Percentiles rank a stretch among this genome's conserved stretches.
Conservation (phyloP, 2,888 invertebrate species). For the Zeuzera pyrina region DNA sequence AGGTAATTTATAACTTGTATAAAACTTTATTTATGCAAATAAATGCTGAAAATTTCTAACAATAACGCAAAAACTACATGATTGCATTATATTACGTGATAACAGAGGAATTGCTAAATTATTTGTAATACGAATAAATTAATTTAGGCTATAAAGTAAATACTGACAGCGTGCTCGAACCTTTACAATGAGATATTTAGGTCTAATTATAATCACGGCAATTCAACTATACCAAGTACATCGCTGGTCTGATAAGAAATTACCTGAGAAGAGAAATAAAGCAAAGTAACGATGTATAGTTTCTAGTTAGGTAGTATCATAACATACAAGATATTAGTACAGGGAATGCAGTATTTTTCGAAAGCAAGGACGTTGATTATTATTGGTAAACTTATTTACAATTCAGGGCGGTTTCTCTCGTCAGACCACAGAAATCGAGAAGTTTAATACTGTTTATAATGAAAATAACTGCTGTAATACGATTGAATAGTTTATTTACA, state of each 20-base stretch:
- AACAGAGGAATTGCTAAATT: conserved; percentile 13
- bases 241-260: neutral
- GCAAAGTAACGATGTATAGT: no score
- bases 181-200: neutral
- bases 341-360: conserved; percentile 25
- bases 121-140: conserved; percentile 13
- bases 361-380: conserved; percentile 36
- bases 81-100: conserved; percentile 6
- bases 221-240: no score
- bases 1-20: no score
- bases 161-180: conserved; percentile 4
- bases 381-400: conserved; percentile 25
- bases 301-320: neutral
- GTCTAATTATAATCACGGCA: neutral
- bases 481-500: no score
- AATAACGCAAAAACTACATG: no score
- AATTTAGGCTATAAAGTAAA: conserved; percentile 16
- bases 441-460: conserved; percentile 1
- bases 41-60: no score
- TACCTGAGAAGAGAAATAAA: no score
- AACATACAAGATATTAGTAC: conserved; percentile 3
- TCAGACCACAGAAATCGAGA: conserved; percentile 9
- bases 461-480: no score
- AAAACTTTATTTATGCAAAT: no score
- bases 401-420: conserved; percentile 30